Percentiles rank a stretch among this genome's conserved stretches.
These are phyloP conservation scores for Myxocyprinus asiaticus DNA, from an alignment of 2,113 vertebrate genomes.

Conservation along the genomic window DNA sequence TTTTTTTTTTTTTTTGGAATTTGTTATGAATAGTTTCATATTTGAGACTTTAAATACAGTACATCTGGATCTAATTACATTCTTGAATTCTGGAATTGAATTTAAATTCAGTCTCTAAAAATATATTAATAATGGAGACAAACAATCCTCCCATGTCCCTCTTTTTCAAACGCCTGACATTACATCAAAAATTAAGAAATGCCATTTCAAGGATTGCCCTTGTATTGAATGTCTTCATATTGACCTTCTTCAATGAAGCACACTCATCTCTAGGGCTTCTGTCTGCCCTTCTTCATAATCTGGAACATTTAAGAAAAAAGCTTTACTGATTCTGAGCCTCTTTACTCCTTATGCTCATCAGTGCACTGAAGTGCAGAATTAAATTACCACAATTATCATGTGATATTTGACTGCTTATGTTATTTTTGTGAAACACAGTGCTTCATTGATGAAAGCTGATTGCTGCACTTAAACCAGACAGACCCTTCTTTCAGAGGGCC, in stretches of 20 bases:
- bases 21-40: too few relatives aligned
- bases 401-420: slow-evolving; percentile 1
- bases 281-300: too few relatives aligned
- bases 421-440: slow-evolving; percentile 5
- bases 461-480: slow-evolving; percentile 15
- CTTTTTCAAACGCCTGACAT: too few relatives aligned
- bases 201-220: slow-evolving; percentile 3
- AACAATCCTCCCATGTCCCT: too few relatives aligned
- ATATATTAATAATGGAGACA: too few relatives aligned
- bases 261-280: too few relatives aligned
- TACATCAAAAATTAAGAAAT: not conserved
- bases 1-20: too few relatives aligned
- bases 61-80: too few relatives aligned
- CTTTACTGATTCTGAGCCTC: slow-evolving; percentile 14
- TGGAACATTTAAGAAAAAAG: slow-evolving; percentile 8
- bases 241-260: slow-evolving; percentile 25
- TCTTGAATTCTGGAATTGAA: too few relatives aligned
- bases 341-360: slow-evolving; percentile 18
- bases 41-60: too few relatives aligned
- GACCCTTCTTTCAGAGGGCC: not conserved
- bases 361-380: slow-evolving; percentile 23
- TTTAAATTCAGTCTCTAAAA: too few relatives aligned
- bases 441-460: slow-evolving; percentile 9
- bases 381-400: slow-evolving; percentile 14
- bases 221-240: not conserved